Base-by-base conservation (phyloP, 2,888 invertebrate genomes). In the Prosapia bicincta region DNA sequence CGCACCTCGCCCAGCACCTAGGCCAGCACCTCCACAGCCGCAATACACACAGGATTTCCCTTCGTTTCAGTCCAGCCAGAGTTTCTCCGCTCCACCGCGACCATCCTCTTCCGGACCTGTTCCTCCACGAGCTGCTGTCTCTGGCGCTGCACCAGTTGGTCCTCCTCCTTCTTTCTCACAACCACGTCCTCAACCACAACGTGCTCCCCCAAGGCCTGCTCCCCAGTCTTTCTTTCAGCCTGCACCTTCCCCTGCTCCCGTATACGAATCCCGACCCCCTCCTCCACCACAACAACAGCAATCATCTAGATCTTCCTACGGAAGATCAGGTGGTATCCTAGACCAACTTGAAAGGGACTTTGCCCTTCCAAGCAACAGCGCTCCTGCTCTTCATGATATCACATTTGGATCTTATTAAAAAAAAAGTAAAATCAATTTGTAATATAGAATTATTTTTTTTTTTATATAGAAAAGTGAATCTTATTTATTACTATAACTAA, bases 341-440 rank as follows among this genome's bases (percentile, higher is more conserved):
- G 95, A 95, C 83, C 92, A 94, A 83, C 88, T 95, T 71, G 90
- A 94, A 71, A 91, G 92, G 83, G 94, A 95, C 81, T 95, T 92
- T 83, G 91, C 93, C 13, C 85, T 95, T 69, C 95, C 94, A 0
- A 88, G 90, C 79, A 81, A 81, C 38, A 88, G 90, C 9, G 88
- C 92, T 0, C 87, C 89, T 43, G 90, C 94, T 0, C 86, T 93
- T 43, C 94, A 94, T 82, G 94, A 95, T 82, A 94, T 95, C 84
- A 91, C 93, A 77, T 95, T 95, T 83, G 93, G 94, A 38, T 78
- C 79, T 5, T 81, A 79, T 68, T 80, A 78, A 76, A 26, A 32
- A 32, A 28, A 32, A 24, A 32, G 13, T 66, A 32, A 30, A 66
- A 28, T 74, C 66, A 15, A 26, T 20, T 65, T 69, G 69, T 38